Evolutionary conservation across 30 jellyfish, hydroid and myxozoan genomes (phyloP).

Genomic region (Euphysa ruthae): DNA sequence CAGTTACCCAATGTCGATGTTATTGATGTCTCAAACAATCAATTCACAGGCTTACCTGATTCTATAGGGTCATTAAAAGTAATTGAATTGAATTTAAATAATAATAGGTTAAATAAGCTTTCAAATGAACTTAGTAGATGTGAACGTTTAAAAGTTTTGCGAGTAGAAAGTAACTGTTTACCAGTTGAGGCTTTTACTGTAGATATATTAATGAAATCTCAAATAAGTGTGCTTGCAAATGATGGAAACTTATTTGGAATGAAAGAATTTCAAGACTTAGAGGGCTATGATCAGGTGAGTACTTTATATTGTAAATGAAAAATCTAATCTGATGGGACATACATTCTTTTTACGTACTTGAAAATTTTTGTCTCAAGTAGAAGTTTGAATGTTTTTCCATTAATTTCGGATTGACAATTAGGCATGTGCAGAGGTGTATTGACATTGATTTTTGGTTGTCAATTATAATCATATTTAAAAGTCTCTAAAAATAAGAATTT

Average conservation of each 20-base stretch:
- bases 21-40: conserved; percentile 56
- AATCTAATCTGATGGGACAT: neutral
- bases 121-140: conserved; percentile 45
- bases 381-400: too few relatives aligned
- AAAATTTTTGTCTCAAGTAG: too few relatives aligned
- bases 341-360: too few relatives aligned
- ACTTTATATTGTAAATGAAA: neutral
- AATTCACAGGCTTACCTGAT: conserved; percentile 51
- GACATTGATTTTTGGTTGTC: too few relatives aligned
- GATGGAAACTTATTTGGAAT: conserved; percentile 78
- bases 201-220: conserved; percentile 54
- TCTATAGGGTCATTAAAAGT: conserved; percentile 38
- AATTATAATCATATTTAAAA: too few relatives aligned
- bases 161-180: conserved; percentile 82
- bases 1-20: conserved; percentile 76
- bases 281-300: conserved; percentile 86
- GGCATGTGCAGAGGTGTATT: too few relatives aligned
- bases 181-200: conserved; percentile 55
- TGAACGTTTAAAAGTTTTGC: conserved; percentile 67
- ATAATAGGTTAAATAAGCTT: conserved; percentile 45
- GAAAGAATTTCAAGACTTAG: conserved; percentile 70
- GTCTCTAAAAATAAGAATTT: too few relatives aligned
- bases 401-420: too few relatives aligned
- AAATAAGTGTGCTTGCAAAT: conserved; percentile 56
- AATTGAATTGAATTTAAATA: conserved; percentile 73